Percentiles rank a stretch among this genome's conserved stretches.
Evolutionary conservation across 2,797 vertebrate genomes (phyloP).

Genomic region (Sebastes vulpes): DNA sequence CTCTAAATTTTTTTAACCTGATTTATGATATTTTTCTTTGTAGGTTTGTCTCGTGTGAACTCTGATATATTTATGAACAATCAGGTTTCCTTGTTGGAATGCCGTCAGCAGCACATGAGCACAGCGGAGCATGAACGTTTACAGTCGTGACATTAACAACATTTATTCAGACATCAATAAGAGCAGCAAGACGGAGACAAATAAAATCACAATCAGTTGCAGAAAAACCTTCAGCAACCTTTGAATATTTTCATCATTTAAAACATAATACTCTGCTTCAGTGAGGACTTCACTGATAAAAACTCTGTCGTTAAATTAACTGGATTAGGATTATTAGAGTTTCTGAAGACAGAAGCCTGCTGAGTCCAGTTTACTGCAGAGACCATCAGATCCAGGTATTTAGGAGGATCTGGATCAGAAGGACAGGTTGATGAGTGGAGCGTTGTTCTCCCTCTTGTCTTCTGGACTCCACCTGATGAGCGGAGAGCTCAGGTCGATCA

Average conservation of each 20-base stretch:
- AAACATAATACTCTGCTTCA: constrained; percentile 1
- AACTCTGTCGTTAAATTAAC: background rate
- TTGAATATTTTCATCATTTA: constrained; percentile 1
- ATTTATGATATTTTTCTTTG: background rate
- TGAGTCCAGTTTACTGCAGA: background rate
- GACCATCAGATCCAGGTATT: background rate
- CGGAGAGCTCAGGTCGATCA: constrained; percentile 87
- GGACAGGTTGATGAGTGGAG: constrained; percentile 85
- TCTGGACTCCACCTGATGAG: constrained; percentile 89
- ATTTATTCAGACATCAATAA: constrained; percentile 70
- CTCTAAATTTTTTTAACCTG: background rate
- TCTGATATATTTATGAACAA: background rate
- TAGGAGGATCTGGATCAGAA: constrained; percentile 63
- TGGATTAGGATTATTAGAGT: background rate
- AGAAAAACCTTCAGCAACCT: background rate
- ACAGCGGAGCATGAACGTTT: background rate
- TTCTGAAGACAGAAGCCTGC: background rate
- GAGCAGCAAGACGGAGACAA: constrained; percentile 41
- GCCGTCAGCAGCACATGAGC: background rate
- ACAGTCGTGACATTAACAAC: constrained; percentile 24
- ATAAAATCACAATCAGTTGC: constrained; percentile 38
- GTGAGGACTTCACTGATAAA: background rate
- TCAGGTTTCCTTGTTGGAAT: background rate
- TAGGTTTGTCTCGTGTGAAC: background rate
- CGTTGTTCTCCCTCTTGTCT: constrained; percentile 75